Percentiles rank a stretch among this genome's conserved stretches.
Conservation (phyloP, 2,888 invertebrate genomes). For the Epirrhoe tristata region DNA sequence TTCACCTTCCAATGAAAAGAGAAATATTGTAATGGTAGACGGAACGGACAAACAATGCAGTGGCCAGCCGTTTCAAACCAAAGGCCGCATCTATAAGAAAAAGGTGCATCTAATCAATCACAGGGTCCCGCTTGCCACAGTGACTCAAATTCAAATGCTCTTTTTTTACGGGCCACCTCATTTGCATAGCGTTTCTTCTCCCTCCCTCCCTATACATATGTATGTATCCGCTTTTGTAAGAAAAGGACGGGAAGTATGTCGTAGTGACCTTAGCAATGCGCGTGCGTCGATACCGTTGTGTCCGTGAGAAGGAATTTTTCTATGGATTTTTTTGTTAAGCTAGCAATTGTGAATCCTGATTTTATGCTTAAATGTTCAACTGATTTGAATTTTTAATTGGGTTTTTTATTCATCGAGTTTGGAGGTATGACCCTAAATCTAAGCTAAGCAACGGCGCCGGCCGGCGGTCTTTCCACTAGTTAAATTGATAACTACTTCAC, state of each 20-base stretch:
- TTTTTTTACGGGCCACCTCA: conserved; percentile 64
- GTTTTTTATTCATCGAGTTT: conserved; percentile 7
- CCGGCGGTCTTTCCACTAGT: neutral
- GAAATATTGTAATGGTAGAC: conserved; percentile 54
- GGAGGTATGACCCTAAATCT: neutral
- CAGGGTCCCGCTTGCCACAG: conserved; percentile 65
- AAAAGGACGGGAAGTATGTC: conserved; percentile 58
- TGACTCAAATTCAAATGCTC: conserved; percentile 63
- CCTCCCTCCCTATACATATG: conserved; percentile 45
- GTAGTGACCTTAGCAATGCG: conserved; percentile 70
- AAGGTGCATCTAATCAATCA: conserved; percentile 82
- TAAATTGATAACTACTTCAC: neutral
- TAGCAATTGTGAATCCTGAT: conserved; percentile 60
- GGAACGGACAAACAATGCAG: conserved; percentile 65
- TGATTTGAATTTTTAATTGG: conserved; percentile 30
- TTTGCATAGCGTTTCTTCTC: conserved; percentile 69
- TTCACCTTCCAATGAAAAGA: conserved; percentile 54
- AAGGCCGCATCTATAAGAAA: conserved; percentile 63
- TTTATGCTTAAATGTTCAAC: conserved; percentile 42
- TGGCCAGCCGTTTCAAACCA: conserved; percentile 60
- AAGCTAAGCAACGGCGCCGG: neutral
- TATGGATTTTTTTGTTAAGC: conserved; percentile 61
- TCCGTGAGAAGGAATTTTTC: conserved; percentile 80
- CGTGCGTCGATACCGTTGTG: conserved; percentile 75
- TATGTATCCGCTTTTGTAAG: conserved; percentile 36